phyloP scores from a whole-genome alignment of 2,888 invertebrate genomes.

The Mythimna impura region DNA sequence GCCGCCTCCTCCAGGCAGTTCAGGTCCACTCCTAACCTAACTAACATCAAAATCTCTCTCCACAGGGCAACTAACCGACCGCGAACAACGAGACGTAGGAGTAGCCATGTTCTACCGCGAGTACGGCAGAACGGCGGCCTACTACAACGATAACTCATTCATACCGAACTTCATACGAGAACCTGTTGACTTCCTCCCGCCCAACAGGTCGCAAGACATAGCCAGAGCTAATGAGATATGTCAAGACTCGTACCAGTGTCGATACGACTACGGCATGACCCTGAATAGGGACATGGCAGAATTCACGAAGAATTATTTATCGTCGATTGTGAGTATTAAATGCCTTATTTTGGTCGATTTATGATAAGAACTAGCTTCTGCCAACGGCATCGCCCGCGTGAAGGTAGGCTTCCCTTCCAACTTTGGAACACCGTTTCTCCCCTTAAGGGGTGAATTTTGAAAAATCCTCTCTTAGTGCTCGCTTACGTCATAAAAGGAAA shows the following conservation, averaged over 20 bases:
- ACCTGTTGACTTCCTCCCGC: conserved; percentile 93
- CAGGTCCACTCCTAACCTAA: background rate
- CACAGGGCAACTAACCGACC: conserved; percentile 95
- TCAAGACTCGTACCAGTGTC: conserved; percentile 95
- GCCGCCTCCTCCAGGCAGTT: too few species aligned
- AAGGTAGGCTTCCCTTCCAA: too few species aligned
- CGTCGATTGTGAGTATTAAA: conserved; percentile 87
- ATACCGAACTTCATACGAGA: conserved; percentile 93
- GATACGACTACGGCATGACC: conserved; percentile 96
- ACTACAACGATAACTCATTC: conserved; percentile 95
- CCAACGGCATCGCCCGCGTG: too few species aligned
- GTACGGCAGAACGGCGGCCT: conserved; percentile 94
- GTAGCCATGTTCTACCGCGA: conserved; percentile 94
- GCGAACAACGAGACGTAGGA: conserved; percentile 93
- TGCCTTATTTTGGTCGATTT: background rate
- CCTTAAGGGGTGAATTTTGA: too few species aligned
- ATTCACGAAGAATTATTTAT: conserved; percentile 95
- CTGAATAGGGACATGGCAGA: conserved; percentile 96
- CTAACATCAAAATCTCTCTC: conserved; percentile 25
- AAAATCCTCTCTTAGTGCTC: too few species aligned
- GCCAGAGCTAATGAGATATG: conserved; percentile 93
- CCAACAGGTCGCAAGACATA: conserved; percentile 92
- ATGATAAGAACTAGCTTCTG: too few species aligned
- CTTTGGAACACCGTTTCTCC: too few species aligned
- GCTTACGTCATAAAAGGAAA: too few species aligned